Percentiles rank a stretch among this genome's conserved stretches.
Evolutionary conservation across 2,797 vertebrate genomes (phyloP).

Genomic region (Rhynchonycteris naso): DNA sequence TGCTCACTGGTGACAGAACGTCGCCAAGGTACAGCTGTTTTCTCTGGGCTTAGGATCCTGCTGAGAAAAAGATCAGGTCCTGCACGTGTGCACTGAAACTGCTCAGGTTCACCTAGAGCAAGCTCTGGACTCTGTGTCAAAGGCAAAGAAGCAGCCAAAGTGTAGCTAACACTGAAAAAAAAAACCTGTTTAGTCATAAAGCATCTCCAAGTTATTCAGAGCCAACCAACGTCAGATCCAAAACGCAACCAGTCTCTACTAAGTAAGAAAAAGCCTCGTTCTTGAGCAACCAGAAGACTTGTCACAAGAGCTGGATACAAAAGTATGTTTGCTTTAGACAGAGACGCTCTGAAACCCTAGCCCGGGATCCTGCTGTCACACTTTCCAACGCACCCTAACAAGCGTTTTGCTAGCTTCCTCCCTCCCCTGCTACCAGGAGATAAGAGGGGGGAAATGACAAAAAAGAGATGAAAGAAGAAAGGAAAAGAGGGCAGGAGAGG

Average conservation of each 20-base stretch:
- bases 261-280: fast-evolving
- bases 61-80: neutral
- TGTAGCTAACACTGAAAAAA: neutral
- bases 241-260: neutral
- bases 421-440: neutral
- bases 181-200: neutral
- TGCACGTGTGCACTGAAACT: fast-evolving
- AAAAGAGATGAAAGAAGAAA: neutral
- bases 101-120: neutral
- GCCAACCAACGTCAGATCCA: neutral
- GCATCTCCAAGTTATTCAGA: neutral
- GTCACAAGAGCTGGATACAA: constrained; percentile 43
- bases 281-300: neutral
- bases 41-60: neutral
- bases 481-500: neutral
- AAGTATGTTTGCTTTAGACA: neutral
- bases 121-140: neutral
- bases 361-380: neutral
- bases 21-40: neutral
- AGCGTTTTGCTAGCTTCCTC: neutral
- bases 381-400: neutral
- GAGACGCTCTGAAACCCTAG: neutral
- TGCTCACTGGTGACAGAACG: neutral
- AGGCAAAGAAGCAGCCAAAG: neutral
- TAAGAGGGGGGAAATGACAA: fast-evolving